These are phyloP conservation scores for Rhinella marina DNA, from an alignment of 2,797 vertebrate species.

Conservation along the genomic window DNA sequence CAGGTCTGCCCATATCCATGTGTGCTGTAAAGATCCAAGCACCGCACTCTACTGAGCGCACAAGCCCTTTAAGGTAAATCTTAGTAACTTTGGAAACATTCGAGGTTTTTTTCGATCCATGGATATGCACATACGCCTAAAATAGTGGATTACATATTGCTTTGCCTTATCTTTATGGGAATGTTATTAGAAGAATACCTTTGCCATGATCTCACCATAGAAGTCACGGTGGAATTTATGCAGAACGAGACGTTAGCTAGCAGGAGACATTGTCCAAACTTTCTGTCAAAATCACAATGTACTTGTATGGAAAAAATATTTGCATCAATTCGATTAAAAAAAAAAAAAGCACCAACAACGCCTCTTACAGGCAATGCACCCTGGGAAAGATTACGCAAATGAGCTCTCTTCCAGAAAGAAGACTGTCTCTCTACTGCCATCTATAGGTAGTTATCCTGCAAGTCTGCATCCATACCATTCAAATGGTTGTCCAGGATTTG, in stretches of 20 bases:
- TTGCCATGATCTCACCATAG: neutral
- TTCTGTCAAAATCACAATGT: neutral
- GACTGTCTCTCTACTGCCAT: too few relatives aligned
- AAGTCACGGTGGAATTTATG: neutral
- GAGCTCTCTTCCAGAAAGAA: too few relatives aligned
- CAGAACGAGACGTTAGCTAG: neutral
- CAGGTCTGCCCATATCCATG: too few relatives aligned
- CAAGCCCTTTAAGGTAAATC: too few relatives aligned
- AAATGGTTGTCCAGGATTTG: too few relatives aligned
- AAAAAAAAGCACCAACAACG: too few relatives aligned
- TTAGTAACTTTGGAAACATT: neutral
- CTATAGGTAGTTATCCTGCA: too few relatives aligned
- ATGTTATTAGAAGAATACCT: constrained; percentile 3
- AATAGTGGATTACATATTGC: neutral
- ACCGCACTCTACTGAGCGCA: too few relatives aligned
- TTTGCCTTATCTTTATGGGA: neutral
- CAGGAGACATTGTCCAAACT: neutral
- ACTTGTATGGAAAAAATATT: neutral
- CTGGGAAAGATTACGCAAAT: too few relatives aligned
- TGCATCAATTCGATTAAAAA: neutral
- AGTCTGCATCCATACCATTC: too few relatives aligned
- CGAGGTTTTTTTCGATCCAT: neutral
- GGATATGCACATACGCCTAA: neutral
- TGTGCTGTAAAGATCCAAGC: too few relatives aligned
- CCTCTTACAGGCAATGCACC: too few relatives aligned